phyloP scores from a whole-genome alignment of 2,888 invertebrate species.

The Drosophila affinis region DNA sequence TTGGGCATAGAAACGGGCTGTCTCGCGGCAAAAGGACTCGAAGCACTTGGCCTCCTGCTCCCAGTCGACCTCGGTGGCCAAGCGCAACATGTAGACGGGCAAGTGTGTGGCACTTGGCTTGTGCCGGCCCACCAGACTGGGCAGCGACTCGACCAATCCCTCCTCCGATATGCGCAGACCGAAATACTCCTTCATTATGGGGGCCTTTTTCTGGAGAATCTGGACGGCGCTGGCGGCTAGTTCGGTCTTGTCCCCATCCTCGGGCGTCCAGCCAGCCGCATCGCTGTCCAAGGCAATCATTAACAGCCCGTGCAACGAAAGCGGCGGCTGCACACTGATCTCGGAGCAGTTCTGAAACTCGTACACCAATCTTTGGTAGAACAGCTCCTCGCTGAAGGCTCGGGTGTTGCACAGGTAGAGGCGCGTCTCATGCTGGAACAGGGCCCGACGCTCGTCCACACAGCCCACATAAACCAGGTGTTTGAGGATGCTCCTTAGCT shows the following conservation, averaged over 20 bases:
- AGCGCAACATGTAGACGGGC: constrained; percentile 91
- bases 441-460: constrained; percentile 88
- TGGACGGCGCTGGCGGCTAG: constrained; percentile 89
- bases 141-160: constrained; percentile 90
- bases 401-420: constrained; percentile 93
- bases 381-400: constrained; percentile 90
- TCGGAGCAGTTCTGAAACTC: constrained; percentile 96
- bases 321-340: constrained; percentile 87
- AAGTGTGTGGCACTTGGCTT: constrained; percentile 92
- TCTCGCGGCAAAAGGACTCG: constrained; percentile 91
- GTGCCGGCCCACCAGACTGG: constrained; percentile 92
- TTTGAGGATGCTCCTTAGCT: constrained; percentile 89
- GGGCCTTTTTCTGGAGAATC: constrained; percentile 88
- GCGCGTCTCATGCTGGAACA: constrained; percentile 95
- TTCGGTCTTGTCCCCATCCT: constrained; percentile 90
- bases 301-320: constrained; percentile 89
- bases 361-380: constrained; percentile 94
- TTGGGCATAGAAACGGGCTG: constrained; percentile 89
- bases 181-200: constrained; percentile 96
- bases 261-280: constrained; percentile 90
- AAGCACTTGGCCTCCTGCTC: constrained; percentile 93
- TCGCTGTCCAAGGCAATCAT: constrained; percentile 89
- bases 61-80: constrained; percentile 97
- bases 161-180: constrained; percentile 90
- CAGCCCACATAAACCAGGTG: constrained; percentile 96